Evolutionary conservation across 2,888 invertebrate species (phyloP).

Genomic region (Stenodema calcarata): DNA sequence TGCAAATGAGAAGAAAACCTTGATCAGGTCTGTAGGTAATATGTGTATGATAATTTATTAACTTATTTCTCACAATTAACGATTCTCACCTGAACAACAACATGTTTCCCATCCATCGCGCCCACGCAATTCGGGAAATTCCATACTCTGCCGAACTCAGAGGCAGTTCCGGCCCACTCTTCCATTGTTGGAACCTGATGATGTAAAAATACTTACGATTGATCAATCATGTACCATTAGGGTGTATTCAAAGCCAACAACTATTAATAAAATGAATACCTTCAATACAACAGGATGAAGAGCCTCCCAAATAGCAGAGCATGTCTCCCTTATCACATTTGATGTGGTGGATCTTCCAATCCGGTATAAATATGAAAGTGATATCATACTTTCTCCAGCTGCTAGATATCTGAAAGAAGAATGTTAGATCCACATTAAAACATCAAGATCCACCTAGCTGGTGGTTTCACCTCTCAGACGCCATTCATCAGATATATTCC

Average conservation of each 20-base stretch:
- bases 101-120: too few relatives aligned
- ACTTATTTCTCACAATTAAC: not conserved
- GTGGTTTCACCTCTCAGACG: too few relatives aligned
- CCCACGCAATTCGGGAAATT: too few relatives aligned
- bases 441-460: too few relatives aligned
- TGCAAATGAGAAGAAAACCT: not conserved
- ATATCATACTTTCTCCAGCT: not conserved
- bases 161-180: not conserved
- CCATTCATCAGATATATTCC: too few relatives aligned
- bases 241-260: too few relatives aligned
- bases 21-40: not conserved
- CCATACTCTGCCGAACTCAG: not conserved
- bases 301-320: not conserved
- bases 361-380: not conserved
- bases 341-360: not conserved
- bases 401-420: not conserved
- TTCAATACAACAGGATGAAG: not conserved
- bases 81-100: not conserved
- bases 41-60: not conserved
- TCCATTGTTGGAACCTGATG: not conserved
- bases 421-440: not conserved
- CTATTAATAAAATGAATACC: too few relatives aligned
- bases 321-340: not conserved
- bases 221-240: too few relatives aligned
- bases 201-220: too few relatives aligned